phyloP scores from a whole-genome alignment of 2,797 vertebrate genomes.

The Peromyscus melanophrys region DNA sequence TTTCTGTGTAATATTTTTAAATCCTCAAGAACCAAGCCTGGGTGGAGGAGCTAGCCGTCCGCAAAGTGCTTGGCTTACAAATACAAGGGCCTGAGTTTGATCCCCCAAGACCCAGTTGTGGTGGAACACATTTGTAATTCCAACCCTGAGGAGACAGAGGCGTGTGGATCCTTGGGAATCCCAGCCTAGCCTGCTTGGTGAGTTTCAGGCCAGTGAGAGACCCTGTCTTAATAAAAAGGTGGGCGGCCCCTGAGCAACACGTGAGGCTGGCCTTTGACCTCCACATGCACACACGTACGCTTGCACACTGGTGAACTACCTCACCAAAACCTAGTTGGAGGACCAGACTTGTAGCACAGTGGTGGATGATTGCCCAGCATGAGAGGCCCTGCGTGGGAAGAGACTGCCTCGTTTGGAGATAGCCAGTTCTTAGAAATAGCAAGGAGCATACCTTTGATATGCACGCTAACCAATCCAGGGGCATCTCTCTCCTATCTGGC shows the following conservation, averaged over 20 bases:
- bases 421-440: conserved; percentile 48
- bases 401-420: background rate
- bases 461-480: background rate
- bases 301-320: background rate
- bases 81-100: background rate
- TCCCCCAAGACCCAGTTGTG: background rate
- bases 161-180: background rate
- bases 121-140: background rate
- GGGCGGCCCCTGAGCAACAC: background rate
- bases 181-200: background rate
- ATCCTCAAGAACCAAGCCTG: background rate
- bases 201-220: background rate
- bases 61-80: background rate
- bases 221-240: background rate
- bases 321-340: background rate
- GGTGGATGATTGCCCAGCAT: background rate
- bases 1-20: background rate
- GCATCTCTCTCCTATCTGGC: background rate
- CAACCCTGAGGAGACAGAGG: background rate
- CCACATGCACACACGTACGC: background rate
- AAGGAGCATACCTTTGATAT: background rate
- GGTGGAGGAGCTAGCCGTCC: background rate
- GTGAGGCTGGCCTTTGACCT: background rate
- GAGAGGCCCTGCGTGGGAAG: background rate
- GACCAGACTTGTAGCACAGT: background rate